Evolutionary conservation across 2,113 vertebrate species (phyloP), one percentile per base, ranked within the genome.

Genomic region (Hyperopisus bebe): DNA sequence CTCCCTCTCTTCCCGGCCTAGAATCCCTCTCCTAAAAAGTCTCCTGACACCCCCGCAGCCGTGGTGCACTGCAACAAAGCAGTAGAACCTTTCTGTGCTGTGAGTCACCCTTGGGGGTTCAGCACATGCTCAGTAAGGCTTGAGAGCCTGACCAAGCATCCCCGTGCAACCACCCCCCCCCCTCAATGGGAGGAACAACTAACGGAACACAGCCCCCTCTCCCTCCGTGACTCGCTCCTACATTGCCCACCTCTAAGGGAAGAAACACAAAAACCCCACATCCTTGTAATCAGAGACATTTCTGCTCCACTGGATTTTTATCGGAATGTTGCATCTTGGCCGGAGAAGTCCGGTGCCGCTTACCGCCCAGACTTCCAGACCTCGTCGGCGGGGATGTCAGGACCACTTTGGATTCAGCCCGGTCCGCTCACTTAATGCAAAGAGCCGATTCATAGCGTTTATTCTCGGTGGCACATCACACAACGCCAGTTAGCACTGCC

Each of bases 41-140:
- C 70, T 21, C 47, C 47, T 8, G 19, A 91, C 70, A 51, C 89
- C 88, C 91, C 91, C 88, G 87, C 58, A 66, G 55, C 87, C 17
- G 46, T 31, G 31, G 39, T n/a, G 84, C 51, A 50, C 89, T 91
- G 90, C 91, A 89, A 91, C 90, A 91, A 80, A 88, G 87, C 24
- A n/a, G 86, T 44, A 89, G 82, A 90, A 58, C 46, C 90, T 86
- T 88, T 83, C 83, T 70, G 83, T 35, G 42, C 31, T 27, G 21
- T 90, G 85, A 90, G 58, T 77, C 89, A 90, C 89, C 47, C 10
- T 13, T 19, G 15, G 47, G 47, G 47, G 46, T 42, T 51, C 89
- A 44, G 31, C 89, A 87, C 84, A 90, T 53, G 84, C 89, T 90
- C 85, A 53, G 84, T 77, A 27, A 19, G 19, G 27, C 21, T 24